A percentile compares a stretch with the other conserved stretches of the same genome.
Conservation (phyloP, 1,140 invertebrate genomes). For the Drosophila kikkawai region DNA sequence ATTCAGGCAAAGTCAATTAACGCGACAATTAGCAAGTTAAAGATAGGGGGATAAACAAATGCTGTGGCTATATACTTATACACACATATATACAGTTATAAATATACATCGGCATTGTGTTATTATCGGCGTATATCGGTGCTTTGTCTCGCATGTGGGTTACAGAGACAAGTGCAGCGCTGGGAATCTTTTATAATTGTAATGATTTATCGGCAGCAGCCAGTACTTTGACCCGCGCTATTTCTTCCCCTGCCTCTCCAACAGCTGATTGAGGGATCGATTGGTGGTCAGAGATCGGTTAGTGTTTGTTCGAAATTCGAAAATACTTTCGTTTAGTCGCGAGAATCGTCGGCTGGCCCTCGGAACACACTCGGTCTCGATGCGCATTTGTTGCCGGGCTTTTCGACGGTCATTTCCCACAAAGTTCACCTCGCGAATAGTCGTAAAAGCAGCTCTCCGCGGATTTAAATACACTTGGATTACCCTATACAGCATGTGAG, state of each 20-base stretch:
- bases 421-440: slow-evolving; percentile 27
- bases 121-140: slow-evolving; percentile 25
- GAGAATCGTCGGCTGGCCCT: slow-evolving; percentile 34
- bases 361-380: slow-evolving; percentile 10
- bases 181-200: slow-evolving; percentile 32
- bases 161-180: slow-evolving; percentile 35
- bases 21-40: slow-evolving; percentile 58
- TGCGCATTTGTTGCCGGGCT: slow-evolving; percentile 33
- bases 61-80: neutral
- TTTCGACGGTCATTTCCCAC: slow-evolving; percentile 46
- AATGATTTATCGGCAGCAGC: slow-evolving; percentile 43
- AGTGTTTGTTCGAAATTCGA: slow-evolving; percentile 39
- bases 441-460: slow-evolving; percentile 24
- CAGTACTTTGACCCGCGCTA: slow-evolving; percentile 53
- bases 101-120: slow-evolving; percentile 10
- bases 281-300: slow-evolving; percentile 6
- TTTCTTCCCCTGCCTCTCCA: slow-evolving; percentile 5
- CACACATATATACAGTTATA: slow-evolving; percentile 12
- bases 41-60: slow-evolving; percentile 37
- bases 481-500: neutral
- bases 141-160: slow-evolving; percentile 13
- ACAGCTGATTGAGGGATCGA: slow-evolving; percentile 29
- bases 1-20: slow-evolving; percentile 62
- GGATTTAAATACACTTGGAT: slow-evolving; percentile 4
- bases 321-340: slow-evolving; percentile 54